Conservation (phyloP, 2,797 vertebrate genomes). For the Anas bahamensis region DNA sequence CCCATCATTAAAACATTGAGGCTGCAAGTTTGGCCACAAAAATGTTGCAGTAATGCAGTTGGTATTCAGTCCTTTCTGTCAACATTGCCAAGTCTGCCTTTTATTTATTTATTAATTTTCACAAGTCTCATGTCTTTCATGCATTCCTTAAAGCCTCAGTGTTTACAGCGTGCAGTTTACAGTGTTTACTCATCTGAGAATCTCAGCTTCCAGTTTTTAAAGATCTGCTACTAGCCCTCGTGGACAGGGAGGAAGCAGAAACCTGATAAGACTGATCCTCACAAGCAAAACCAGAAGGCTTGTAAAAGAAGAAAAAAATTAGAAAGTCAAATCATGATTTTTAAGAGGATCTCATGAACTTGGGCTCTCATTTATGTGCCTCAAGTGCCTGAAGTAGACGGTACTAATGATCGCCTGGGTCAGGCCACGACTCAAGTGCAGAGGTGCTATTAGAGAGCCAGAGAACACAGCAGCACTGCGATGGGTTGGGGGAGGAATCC, state of each 20-base stretch:
- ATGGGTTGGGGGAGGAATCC: not conserved
- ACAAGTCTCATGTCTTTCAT: slow-evolving; percentile 43
- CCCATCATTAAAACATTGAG: slow-evolving; percentile 50
- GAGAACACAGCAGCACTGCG: not conserved
- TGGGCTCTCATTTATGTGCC: not conserved
- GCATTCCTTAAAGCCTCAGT: slow-evolving; percentile 27
- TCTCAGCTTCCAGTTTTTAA: slow-evolving; percentile 36
- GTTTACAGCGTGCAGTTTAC: not conserved
- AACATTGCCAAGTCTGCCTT: not conserved
- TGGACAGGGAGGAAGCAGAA: not conserved
- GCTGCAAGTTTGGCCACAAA: slow-evolving; percentile 61
- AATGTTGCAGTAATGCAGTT: slow-evolving; percentile 46
- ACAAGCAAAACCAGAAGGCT: slow-evolving; percentile 5
- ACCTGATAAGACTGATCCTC: slow-evolving; percentile 17
- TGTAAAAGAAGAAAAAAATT: not conserved
- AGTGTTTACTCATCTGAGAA: slow-evolving; percentile 24
- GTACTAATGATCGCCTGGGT: not conserved
- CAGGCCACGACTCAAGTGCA: not conserved
- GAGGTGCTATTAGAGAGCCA: not conserved
- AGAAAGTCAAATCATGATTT: not conserved
- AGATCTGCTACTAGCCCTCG: slow-evolving; percentile 2
- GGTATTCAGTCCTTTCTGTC: slow-evolving; percentile 50
- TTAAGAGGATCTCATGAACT: slow-evolving; percentile 51
- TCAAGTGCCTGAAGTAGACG: not conserved
- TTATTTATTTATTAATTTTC: slow-evolving; percentile 60